Evolutionary conservation across 2,888 invertebrate species (phyloP).

Genomic region (Stramonita haemastoma): DNA sequence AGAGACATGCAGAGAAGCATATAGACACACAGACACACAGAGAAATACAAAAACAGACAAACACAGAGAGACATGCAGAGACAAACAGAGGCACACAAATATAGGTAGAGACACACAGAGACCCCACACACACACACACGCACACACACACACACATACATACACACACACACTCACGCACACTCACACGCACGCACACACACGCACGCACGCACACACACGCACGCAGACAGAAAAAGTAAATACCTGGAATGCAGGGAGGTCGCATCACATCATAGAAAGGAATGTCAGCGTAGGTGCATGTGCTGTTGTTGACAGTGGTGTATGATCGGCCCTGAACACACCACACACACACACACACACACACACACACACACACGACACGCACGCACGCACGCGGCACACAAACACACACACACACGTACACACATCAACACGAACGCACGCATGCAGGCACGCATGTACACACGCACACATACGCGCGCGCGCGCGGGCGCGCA

Average conservation of each 20-base stretch:
- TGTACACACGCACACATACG: not conserved
- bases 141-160: not conserved
- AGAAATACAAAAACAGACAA: not conserved
- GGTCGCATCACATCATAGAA: not conserved
- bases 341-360: too few species aligned
- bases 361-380: too few species aligned
- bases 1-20: too few species aligned
- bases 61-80: not conserved
- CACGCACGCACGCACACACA: not conserved
- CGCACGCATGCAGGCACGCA: not conserved
- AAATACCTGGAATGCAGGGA: not conserved
- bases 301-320: not conserved
- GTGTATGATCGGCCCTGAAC: not conserved
- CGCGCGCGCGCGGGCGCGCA: not conserved
- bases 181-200: not conserved
- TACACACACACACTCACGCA: too few species aligned
- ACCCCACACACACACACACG: not conserved
- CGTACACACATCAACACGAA: not conserved
- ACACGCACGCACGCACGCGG: too few species aligned
- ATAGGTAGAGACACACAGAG: not conserved
- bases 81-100: not conserved
- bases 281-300: not conserved
- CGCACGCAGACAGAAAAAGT: too few species aligned
- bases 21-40: too few species aligned
- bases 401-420: not conserved